Evolutionary conservation across 2,113 vertebrate species (phyloP).

Genomic region (Thinocorus orbignyianus): DNA sequence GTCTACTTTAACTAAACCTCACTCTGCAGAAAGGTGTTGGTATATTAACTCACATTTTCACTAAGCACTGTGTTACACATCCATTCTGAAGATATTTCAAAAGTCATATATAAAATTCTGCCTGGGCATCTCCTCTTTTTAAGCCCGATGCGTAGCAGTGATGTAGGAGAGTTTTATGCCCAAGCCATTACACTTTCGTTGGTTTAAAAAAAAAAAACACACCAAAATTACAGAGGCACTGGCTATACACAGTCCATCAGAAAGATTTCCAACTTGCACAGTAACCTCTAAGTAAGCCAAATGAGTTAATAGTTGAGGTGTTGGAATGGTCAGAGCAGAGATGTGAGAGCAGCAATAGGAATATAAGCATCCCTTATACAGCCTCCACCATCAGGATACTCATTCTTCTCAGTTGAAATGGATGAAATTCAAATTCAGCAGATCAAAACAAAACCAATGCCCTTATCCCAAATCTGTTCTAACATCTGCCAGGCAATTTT

Average conservation of each 20-base stretch:
- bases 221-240: not conserved
- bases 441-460: not conserved
- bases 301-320: no score
- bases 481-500: not conserved
- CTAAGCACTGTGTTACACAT: not conserved
- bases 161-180: not conserved
- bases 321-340: not conserved
- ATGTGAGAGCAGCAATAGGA: not conserved
- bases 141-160: not conserved
- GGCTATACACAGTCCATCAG: not conserved
- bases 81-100: not conserved
- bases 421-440: not conserved
- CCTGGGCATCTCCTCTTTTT: not conserved
- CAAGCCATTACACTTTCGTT: not conserved
- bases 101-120: not conserved
- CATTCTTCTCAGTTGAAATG: not conserved
- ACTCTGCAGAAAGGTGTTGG: not conserved
- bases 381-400: not conserved
- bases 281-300: not conserved
- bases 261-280: not conserved
- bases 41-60: not conserved
- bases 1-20: not conserved
- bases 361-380: not conserved
- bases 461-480: not conserved
- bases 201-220: not conserved